phyloP scores from a whole-genome alignment of 2,797 vertebrate species.

The Lacerta bilineata region DNA sequence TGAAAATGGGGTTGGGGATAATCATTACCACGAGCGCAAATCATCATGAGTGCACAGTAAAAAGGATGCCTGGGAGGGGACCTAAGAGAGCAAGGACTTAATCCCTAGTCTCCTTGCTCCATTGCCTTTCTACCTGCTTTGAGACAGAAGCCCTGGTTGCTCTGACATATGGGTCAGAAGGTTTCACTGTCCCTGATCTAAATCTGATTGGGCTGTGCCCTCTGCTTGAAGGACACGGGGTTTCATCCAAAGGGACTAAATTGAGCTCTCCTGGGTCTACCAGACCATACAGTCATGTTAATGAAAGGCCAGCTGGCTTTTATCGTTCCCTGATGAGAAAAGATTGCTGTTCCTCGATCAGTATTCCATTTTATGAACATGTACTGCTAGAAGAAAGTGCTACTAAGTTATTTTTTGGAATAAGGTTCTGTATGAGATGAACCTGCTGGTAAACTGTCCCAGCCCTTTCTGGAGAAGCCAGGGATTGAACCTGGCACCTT shows the following conservation, averaged over 20 bases:
- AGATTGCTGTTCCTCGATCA: background rate
- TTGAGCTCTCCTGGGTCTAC: background rate
- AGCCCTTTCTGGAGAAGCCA: too few relatives aligned
- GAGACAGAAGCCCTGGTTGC: background rate
- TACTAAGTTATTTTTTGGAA: too few relatives aligned
- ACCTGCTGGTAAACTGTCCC: too few relatives aligned
- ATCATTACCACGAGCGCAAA: too few relatives aligned
- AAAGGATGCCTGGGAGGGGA: too few relatives aligned
- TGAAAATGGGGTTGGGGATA: too few relatives aligned
- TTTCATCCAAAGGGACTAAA: background rate
- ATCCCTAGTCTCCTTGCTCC: background rate
- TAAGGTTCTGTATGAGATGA: too few relatives aligned
- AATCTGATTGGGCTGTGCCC: background rate
- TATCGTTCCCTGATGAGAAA: background rate
- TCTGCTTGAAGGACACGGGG: background rate
- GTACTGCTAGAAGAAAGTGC: background rate
- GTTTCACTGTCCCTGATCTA: background rate
- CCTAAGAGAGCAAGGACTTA: background rate
- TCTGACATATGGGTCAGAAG: background rate
- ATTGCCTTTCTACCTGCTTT: background rate
- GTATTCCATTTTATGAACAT: background rate
- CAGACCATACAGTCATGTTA: background rate
- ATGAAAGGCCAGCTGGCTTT: background rate
- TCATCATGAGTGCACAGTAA: too few relatives aligned
- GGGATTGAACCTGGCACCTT: too few relatives aligned